These are phyloP conservation scores for Trachythela sp. DNA, from an alignment of 64 coral and sea anemone species.

Conservation along the genomic window DNA sequence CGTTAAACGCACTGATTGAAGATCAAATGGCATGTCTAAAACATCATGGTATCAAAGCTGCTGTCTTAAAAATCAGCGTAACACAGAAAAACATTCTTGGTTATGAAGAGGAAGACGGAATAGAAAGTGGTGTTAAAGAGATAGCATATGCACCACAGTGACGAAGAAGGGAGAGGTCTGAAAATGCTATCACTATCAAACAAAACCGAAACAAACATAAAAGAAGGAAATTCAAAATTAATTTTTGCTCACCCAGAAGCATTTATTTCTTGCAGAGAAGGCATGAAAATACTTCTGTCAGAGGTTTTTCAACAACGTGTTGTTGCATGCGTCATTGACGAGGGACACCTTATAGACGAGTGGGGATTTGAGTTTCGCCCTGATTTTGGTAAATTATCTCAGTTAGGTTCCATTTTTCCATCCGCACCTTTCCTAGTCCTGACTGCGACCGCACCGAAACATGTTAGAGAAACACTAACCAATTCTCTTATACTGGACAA, in stretches of 20 bases:
- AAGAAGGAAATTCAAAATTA: too few relatives aligned
- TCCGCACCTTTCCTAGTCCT: conserved; percentile 35
- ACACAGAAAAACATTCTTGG: neutral
- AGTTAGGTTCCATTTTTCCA: conserved; percentile 46
- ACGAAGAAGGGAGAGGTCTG: neutral
- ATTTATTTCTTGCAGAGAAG: too few relatives aligned
- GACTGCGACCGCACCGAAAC: conserved; percentile 57
- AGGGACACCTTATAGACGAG: too few relatives aligned
- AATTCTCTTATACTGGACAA: conserved; percentile 22
- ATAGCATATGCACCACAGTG: neutral
- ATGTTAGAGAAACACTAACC: neutral
- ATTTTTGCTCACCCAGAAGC: too few relatives aligned
- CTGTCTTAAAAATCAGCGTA: neutral
- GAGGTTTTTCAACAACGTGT: neutral
- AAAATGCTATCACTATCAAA: neutral
- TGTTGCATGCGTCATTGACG: neutral
- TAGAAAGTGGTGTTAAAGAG: neutral
- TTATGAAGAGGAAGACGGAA: neutral
- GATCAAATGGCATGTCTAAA: neutral
- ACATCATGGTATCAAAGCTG: neutral
- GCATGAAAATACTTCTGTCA: neutral
- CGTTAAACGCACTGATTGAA: neutral
- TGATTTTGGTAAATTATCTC: conserved; percentile 43
- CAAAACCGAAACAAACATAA: neutral
- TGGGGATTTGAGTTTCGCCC: conserved; percentile 38